Conservation (phyloP, 2,888 invertebrate species). For the Limnephilus marmoratus region DNA sequence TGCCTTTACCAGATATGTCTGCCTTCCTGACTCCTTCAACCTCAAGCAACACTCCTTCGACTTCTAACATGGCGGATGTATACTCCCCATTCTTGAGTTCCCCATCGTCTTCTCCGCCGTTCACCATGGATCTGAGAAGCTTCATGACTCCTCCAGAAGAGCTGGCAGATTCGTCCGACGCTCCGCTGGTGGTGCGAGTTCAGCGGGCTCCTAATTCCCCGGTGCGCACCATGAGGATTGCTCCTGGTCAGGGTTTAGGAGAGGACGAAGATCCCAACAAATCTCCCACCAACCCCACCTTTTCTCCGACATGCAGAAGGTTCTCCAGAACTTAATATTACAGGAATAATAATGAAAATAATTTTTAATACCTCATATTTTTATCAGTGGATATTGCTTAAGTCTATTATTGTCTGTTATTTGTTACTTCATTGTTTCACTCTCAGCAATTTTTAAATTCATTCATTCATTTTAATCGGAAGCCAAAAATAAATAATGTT, state of each 20-base stretch:
- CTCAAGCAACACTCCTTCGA: not conserved
- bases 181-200: not conserved
- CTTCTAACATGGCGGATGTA: not conserved
- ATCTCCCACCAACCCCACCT: not conserved
- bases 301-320: not conserved
- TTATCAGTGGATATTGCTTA: not conserved
- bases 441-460: not conserved
- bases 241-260: not conserved
- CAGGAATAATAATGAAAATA: not conserved
- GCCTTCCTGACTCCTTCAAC: not conserved
- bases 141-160: not conserved
- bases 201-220: not conserved
- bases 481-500: not conserved
- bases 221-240: not conserved
- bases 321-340: not conserved
- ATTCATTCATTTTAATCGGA: not conserved
- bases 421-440: not conserved
- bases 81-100: not conserved
- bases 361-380: not conserved
- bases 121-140: not conserved
- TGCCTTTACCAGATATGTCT: not conserved
- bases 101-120: not conserved
- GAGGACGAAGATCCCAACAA: not conserved
- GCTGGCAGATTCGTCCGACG: not conserved
- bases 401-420: not conserved